Conservation (phyloP, 2,888 invertebrate species). For the Euzetes globulus region DNA sequence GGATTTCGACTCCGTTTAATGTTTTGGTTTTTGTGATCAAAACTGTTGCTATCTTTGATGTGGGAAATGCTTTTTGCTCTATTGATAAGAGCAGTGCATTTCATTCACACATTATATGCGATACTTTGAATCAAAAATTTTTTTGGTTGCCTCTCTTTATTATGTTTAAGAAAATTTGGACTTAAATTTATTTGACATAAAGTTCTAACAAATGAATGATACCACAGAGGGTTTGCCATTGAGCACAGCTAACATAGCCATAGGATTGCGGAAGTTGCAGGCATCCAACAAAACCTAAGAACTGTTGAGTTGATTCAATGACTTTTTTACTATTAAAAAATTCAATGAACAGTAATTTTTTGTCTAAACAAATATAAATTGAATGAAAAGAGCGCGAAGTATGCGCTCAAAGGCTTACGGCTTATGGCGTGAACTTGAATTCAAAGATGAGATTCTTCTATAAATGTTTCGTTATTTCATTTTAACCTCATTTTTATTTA, state of each 20-base stretch:
- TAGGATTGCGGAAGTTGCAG: conserved; percentile 10
- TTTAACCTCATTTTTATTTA: neutral
- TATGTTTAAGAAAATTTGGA: neutral
- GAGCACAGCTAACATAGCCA: neutral
- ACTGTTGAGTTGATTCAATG: neutral
- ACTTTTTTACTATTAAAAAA: neutral
- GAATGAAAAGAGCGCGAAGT: neutral
- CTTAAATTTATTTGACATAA: neutral
- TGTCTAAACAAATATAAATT: neutral
- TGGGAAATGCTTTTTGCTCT: neutral
- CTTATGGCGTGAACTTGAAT: neutral
- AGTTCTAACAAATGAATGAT: neutral
- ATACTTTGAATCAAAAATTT: neutral
- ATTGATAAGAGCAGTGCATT: neutral
- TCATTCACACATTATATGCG: neutral
- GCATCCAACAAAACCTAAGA: neutral
- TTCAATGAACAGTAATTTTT: conserved; percentile 11
- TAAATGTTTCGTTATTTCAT: conserved; percentile 1
- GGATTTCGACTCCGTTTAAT: neutral
- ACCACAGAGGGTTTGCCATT: conserved; percentile 5
- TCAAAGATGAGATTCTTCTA: neutral
- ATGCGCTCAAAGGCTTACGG: neutral
- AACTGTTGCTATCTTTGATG: conserved; percentile 3
- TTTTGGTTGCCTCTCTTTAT: neutral
- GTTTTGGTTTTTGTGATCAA: neutral